Conservation (phyloP, 2,113 vertebrate species). For the Oceanites oceanicus region DNA sequence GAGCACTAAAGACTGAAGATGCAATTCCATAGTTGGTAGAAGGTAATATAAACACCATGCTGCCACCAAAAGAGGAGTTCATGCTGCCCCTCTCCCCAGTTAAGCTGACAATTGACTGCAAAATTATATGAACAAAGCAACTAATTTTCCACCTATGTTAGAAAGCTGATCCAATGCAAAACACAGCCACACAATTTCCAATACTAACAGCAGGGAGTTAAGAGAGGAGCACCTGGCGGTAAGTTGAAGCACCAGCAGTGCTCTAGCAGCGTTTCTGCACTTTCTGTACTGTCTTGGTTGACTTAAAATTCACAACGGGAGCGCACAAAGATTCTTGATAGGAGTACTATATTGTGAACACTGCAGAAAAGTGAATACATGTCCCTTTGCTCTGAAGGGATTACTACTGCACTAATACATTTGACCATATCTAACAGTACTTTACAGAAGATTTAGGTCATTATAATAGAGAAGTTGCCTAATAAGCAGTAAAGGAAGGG, state of each 20-base stretch:
- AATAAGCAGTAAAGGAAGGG: background rate
- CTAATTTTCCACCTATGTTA: background rate
- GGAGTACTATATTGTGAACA: background rate
- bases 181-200: background rate
- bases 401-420: background rate
- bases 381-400: background rate
- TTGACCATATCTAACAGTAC: background rate
- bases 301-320: background rate
- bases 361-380: background rate
- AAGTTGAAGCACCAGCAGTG: background rate
- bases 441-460: background rate
- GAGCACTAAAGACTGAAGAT: background rate
- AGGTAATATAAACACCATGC: background rate
- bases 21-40: background rate
- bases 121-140: background rate
- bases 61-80: background rate
- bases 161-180: background rate
- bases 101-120: background rate
- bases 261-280: background rate
- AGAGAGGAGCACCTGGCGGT: fast-evolving
- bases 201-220: background rate
- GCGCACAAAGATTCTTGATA: background rate
- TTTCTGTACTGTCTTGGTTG: background rate
- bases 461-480: background rate
- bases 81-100: fast-evolving